Base-by-base conservation (phyloP, 2,797 vertebrate genomes). In the Coreius guichenoti region DNA sequence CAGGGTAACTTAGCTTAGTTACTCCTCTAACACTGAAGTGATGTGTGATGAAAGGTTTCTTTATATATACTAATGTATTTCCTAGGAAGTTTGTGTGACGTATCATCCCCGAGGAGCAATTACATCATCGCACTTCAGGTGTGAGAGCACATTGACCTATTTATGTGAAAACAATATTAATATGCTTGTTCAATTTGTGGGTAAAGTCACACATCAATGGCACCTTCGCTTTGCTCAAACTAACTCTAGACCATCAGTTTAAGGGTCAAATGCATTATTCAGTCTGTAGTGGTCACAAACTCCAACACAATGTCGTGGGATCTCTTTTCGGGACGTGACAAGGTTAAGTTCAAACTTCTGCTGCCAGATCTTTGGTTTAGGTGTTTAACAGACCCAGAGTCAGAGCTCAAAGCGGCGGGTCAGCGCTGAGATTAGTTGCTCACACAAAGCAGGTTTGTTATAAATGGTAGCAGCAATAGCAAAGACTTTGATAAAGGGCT, bases 401-500 rank as follows among this genome's bases (percentile, higher is more conserved):
- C 81, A 54, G 68, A 80, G 69, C 81, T 84, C 70, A 76, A 33
- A 80, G 76, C 17, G 26, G 39, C 5, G 36, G 86, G 81, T 81
- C 86, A 58, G 78, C 16, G 17, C 45, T 36, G 63, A 87, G 86
- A 83, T 86, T 83, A 87, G 89, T 72, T 47, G 70, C 77, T 86
- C 70, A 72, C 74, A 88, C 83, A 86, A 86, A 87, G 80, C 80
- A 74, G 63, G 70, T 86, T 82, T 88, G 85, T 87, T 78, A 76
- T 81, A 73, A 83, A 79, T 77, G 76, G 86, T 82, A 47, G 83
- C 83, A 67, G 67, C 86, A 88, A 83, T 72, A 87, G 77, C 84
- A 79, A 82, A 87, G 79, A 83, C 85, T 76, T 89, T 88, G 90
- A 89, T 89, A 84, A 89, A 90, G 88, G 63, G 86, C 78, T 83